A percentile compares a stretch with the other conserved stretches of the same genome.
These are phyloP conservation scores for Noctua janthe DNA, from an alignment of 2,888 invertebrate species.

Conservation along the genomic window DNA sequence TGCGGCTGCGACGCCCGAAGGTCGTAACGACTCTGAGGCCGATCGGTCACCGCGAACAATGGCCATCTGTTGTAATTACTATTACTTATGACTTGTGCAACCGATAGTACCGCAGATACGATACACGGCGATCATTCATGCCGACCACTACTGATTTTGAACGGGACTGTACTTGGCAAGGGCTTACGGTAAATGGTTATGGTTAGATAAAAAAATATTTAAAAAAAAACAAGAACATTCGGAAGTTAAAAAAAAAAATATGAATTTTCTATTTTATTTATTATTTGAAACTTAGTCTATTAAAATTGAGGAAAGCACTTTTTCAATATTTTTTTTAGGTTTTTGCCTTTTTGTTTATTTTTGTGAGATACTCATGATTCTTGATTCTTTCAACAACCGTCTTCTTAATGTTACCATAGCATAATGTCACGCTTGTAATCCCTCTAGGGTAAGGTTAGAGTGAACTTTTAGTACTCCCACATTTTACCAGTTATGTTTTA, in stretches of 20 bases:
- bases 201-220: background rate
- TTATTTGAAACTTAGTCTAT: no score
- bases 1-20: slow-evolving; percentile 84
- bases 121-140: slow-evolving; percentile 77
- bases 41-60: slow-evolving; percentile 88
- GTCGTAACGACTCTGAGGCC: slow-evolving; percentile 83
- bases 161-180: slow-evolving; percentile 41
- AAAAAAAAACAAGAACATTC: background rate
- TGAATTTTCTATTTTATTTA: no score
- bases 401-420: background rate
- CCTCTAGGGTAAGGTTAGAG: background rate
- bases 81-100: slow-evolving; percentile 87
- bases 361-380: no score
- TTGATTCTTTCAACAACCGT: background rate
- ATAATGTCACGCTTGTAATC: background rate
- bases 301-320: background rate
- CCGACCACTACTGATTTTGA: slow-evolving; percentile 48
- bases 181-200: slow-evolving; percentile 3
- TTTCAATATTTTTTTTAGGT: background rate
- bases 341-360: no score
- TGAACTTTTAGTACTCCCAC: background rate
- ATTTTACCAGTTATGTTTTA: background rate
- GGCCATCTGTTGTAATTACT: slow-evolving; percentile 89
- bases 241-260: background rate
- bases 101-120: slow-evolving; percentile 79